Percentiles rank a stretch among this genome's conserved stretches.
Evolutionary conservation across 1,140 invertebrate genomes (phyloP).

Genomic region (Ericerus pela): DNA sequence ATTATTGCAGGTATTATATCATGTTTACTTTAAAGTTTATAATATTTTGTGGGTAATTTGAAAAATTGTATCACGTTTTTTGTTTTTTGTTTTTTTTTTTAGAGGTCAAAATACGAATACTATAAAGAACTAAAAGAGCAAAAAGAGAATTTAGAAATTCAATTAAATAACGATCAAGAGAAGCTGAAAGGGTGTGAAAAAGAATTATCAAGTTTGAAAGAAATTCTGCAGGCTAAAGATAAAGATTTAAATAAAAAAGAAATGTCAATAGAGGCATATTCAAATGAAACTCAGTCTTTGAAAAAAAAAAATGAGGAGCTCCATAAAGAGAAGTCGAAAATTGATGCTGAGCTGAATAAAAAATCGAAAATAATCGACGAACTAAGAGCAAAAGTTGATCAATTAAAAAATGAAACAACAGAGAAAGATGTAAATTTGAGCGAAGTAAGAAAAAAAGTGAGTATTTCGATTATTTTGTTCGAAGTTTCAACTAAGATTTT

Average conservation of each 20-base stretch:
- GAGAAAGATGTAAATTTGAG: not conserved
- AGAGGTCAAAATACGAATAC: not conserved
- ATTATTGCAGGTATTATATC: not conserved
- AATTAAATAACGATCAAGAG: not conserved
- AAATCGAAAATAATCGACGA: not conserved
- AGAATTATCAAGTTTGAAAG: not conserved
- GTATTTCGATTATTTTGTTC: not conserved
- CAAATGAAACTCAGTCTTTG: not conserved
- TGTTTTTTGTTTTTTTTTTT: not conserved
- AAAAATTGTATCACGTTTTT: no score
- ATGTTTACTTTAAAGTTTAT: not conserved
- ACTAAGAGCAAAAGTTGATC: not conserved
- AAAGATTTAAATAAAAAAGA: not conserved
- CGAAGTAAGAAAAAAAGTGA: not conserved
- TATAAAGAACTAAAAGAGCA: not conserved
- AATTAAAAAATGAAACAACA: not conserved
- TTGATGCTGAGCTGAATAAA: not conserved
- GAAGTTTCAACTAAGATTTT: not conserved
- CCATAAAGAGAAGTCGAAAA: not conserved
- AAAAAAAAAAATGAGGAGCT: not conserved
- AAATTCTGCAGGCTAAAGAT: not conserved
- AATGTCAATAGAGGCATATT: not conserved
- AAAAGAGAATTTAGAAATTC: not conserved
- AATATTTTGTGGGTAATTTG: not conserved
- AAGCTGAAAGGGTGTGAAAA: not conserved